Evolutionary conservation across 2,113 vertebrate genomes (phyloP).

Genomic region (Nibea coibor): DNA sequence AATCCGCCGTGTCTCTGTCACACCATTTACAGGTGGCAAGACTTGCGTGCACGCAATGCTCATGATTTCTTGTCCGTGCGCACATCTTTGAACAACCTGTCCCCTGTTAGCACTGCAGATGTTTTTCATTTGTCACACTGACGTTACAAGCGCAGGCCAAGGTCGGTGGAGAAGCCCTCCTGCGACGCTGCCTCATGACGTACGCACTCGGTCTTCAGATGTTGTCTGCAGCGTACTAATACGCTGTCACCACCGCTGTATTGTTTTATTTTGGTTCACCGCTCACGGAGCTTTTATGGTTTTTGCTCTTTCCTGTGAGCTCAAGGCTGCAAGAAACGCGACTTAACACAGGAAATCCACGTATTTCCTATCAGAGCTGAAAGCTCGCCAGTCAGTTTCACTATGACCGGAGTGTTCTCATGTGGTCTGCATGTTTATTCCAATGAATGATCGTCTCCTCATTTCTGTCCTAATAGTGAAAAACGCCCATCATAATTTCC

Average conservation of each 20-base stretch:
- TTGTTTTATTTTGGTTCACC: neutral
- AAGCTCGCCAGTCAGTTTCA: neutral
- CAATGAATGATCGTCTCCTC: no score
- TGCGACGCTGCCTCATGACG: conserved; percentile 3
- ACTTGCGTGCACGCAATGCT: neutral
- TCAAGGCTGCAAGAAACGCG: neutral
- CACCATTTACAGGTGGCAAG: conserved; percentile 9
- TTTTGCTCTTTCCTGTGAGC: neutral
- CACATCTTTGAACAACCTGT: conserved; percentile 27
- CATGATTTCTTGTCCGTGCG: conserved; percentile 2
- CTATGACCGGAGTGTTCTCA: neutral
- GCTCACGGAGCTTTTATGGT: neutral
- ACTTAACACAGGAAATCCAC: neutral
- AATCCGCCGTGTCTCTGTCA: neutral
- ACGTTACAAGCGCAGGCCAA: conserved; percentile 43
- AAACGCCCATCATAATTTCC: neutral
- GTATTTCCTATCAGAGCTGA: neutral
- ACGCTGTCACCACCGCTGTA: conserved; percentile 1
- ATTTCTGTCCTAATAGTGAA: no score
- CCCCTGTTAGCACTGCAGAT: conserved; percentile 61
- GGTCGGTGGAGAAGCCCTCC: conserved; percentile 24
- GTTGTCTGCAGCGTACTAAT: conserved; percentile 8
- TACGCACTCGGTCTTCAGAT: conserved; percentile 18
- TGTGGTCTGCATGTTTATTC: neutral
- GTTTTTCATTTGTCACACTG: conserved; percentile 71